phyloP scores from a whole-genome alignment of 2,797 vertebrate species.

The Apogon hyalosoma region DNA sequence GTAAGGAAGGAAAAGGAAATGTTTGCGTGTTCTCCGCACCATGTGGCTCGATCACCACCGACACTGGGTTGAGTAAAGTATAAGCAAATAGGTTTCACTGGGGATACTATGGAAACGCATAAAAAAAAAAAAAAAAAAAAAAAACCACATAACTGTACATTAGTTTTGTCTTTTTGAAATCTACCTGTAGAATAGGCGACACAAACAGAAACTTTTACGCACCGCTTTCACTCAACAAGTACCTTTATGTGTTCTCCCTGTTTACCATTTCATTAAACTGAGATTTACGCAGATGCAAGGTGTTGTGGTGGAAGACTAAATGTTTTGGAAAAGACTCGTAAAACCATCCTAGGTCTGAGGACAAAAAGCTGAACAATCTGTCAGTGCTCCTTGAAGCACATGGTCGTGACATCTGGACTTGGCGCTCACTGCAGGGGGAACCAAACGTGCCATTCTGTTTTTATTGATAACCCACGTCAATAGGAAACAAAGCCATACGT shows the following conservation, averaged over 20 bases:
- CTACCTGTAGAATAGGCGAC: too few species aligned
- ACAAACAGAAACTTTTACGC: background rate
- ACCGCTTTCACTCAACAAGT: background rate
- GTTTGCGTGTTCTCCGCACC: conserved; percentile 11
- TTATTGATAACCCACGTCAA: conserved; percentile 33
- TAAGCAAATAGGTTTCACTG: background rate
- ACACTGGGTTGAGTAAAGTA: background rate
- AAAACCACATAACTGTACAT: too few species aligned
- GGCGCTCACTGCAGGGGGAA: conserved; percentile 25
- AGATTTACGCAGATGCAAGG: conserved; percentile 11
- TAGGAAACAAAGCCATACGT: conserved; percentile 19
- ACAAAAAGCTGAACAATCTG: conserved; percentile 40
- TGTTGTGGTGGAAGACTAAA: fast-evolving
- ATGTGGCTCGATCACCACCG: conserved; percentile 30
- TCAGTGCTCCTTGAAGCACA: conserved; percentile 59
- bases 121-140: background rate
- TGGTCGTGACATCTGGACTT: conserved; percentile 71
- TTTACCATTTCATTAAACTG: background rate
- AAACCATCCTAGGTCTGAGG: background rate
- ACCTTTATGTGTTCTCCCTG: too few species aligned
- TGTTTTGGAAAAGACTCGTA: background rate
- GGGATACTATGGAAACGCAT: too few species aligned
- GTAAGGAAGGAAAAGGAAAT: conserved; percentile 21
- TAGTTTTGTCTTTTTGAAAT: too few species aligned
- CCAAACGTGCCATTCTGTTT: conserved; percentile 7